Base-by-base conservation (phyloP, 2,113 vertebrate species). In the Nansenia antarctica region DNA sequence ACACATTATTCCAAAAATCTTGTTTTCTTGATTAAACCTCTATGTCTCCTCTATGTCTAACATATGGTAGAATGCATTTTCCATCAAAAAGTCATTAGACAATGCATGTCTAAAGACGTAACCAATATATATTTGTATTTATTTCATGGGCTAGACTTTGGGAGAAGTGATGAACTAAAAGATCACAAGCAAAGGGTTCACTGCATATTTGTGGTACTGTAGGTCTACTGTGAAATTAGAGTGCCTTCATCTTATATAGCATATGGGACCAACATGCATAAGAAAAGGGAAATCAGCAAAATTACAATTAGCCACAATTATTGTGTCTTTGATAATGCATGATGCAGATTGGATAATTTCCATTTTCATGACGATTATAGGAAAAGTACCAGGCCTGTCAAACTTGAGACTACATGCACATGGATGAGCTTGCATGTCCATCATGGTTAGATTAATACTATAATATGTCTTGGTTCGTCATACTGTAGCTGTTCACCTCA, bases 91-190 rank as follows among this genome's bases (percentile, higher is more conserved):
- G 68, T 67, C 78, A 77, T 3, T 34, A 55, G 30, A 49, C 65
- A 63, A 58, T 69, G 77, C 75, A 78, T 79, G 82, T 79, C 76
- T 71, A 77, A 85, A 82, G 74, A 78, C 69, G 45, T 57, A 79
- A 59, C 37, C 49, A 59, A 63, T 64, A 73, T 72, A 64, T 22
- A 65, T 73, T 62, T 74, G 75, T 76, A 75, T 73, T 53, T 78
- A 83, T 88, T 89, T 88, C 82, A 84, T 67, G 81, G 82, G 71
- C 39, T 76, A 60, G 39, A 63, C 70, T 89, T 78, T 80, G 71
- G 60, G 69, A 73, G 54, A 45, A 29, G 74, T 62, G 84, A 91
- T 89, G 89, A 90, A 82, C 42, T 60, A 64, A 64, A 80, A 76
- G 82, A 78, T n/a, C 79, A 81, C 76, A 9, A 78, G 63, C 65